Evolutionary conservation across 2,888 invertebrate genomes (phyloP).

Genomic region (Rhogogaster chlorosoma): DNA sequence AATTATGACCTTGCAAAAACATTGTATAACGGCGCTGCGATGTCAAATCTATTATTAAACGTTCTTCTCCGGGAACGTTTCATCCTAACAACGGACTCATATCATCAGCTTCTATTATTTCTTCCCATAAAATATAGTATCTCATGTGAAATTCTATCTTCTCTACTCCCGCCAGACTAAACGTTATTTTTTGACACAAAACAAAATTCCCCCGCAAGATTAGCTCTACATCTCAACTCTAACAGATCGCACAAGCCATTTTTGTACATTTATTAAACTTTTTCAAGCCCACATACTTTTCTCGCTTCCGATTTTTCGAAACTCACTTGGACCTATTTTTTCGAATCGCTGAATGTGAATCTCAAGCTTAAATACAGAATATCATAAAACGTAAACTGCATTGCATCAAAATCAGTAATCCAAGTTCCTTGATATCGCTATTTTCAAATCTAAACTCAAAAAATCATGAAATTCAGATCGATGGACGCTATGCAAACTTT

Average conservation of each 20-base stretch:
- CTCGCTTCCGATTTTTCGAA: neutral
- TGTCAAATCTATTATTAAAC: slow-evolving; percentile 61
- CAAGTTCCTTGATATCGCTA: neutral
- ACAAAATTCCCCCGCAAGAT: neutral
- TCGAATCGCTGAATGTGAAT: neutral
- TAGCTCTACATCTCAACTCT: neutral
- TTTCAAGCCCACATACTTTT: neutral
- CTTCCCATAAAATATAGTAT: slow-evolving; percentile 13
- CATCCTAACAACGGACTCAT: slow-evolving; percentile 1
- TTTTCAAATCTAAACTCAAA: neutral
- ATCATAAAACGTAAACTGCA: neutral
- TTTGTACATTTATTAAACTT: neutral
- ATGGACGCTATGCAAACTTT: neutral
- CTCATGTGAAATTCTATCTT: neutral
- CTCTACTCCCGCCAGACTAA: neutral
- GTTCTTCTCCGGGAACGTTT: slow-evolving; percentile 43
- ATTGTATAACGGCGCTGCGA: slow-evolving; percentile 47
- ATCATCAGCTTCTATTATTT: slow-evolving; percentile 22
- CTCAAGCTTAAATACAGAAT: neutral
- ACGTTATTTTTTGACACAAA: neutral
- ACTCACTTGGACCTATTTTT: neutral
- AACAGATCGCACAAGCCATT: too few species aligned
- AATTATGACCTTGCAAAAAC: slow-evolving; percentile 51
- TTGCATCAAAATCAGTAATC: neutral
- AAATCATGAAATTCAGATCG: neutral